Percentiles rank a stretch among this genome's conserved stretches.
Evolutionary conservation across 2,888 invertebrate genomes (phyloP).

Genomic region (Agonopterix alstromeriana): DNA sequence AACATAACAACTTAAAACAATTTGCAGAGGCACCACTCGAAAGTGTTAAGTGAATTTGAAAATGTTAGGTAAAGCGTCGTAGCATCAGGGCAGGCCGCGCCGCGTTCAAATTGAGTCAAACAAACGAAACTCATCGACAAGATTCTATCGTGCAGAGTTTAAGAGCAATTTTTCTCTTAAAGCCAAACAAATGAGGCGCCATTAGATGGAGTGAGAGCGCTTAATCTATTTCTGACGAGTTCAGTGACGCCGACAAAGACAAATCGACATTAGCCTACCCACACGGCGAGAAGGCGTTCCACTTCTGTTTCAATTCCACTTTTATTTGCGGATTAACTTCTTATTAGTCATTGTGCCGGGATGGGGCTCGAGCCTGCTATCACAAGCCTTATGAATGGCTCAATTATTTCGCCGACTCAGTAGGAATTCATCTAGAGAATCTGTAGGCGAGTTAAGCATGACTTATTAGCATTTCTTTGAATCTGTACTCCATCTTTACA

Average conservation of each 20-base stretch:
- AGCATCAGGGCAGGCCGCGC: conserved; percentile 21
- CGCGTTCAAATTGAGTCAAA: conserved; percentile 52
- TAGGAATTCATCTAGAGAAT: conserved; percentile 34
- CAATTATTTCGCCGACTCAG: conserved; percentile 68
- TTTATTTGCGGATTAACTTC: conserved; percentile 77
- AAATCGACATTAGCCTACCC: conserved; percentile 76
- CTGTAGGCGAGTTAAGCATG: conserved; percentile 26
- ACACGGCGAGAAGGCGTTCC: conserved; percentile 71
- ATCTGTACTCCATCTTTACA: conserved; percentile 11
- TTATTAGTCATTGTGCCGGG: conserved; percentile 72
- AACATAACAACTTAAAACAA: conserved; percentile 43
- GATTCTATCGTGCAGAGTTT: conserved; percentile 67
- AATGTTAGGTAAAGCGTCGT: conserved; percentile 35
- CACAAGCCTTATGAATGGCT: conserved; percentile 73
- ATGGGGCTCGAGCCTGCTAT: conserved; percentile 56
- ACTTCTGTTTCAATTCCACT: conserved; percentile 77
- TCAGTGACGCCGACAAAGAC: conserved; percentile 77
- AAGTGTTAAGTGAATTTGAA: conserved; percentile 60
- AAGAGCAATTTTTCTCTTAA: conserved; percentile 75
- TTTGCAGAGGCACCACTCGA: conserved; percentile 46
- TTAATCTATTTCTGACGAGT: conserved; percentile 78
- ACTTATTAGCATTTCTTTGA: conserved; percentile 27
- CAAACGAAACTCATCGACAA: conserved; percentile 68
- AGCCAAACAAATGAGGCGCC: conserved; percentile 76
- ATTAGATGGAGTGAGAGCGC: conserved; percentile 76